Percentiles rank a stretch among this genome's conserved stretches.
These are phyloP conservation scores for Acanthococcus lagerstroemiae DNA, from an alignment of 2,888 invertebrate species.

Conservation along the genomic window DNA sequence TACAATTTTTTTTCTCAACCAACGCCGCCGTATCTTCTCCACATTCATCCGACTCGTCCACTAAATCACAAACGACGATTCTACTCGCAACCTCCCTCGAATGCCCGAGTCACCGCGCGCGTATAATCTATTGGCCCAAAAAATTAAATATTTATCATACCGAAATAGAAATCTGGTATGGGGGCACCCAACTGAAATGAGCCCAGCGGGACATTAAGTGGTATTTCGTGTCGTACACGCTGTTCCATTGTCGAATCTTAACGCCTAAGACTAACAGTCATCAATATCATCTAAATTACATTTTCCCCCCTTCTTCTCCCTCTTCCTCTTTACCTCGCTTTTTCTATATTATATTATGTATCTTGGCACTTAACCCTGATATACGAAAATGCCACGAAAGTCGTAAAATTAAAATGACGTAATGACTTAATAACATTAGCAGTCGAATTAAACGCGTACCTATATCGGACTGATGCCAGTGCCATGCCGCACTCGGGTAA, in stretches of 20 bases:
- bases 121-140: not conserved
- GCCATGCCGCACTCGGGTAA: no score
- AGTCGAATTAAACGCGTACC: no score
- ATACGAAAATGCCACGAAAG: no score
- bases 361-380: no score
- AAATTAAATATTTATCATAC: constrained; percentile 20
- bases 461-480: no score
- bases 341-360: no score
- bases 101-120: not conserved
- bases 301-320: not conserved
- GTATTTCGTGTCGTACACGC: constrained; percentile 22
- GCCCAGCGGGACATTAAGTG: constrained; percentile 23
- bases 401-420: no score
- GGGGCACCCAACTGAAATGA: constrained; percentile 25
- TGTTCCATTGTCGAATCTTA: constrained; percentile 24
- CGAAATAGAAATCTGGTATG: constrained; percentile 1
- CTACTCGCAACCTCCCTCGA: not conserved
- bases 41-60: not conserved
- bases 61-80: not conserved
- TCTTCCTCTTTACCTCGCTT: not conserved
- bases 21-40: not conserved
- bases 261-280: constrained; percentile 21
- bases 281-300: constrained; percentile 22
- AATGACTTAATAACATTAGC: no score
- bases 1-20: not conserved